Conservation (phyloP, 2,797 vertebrate species). For the Chelidonichthys spinosus region DNA sequence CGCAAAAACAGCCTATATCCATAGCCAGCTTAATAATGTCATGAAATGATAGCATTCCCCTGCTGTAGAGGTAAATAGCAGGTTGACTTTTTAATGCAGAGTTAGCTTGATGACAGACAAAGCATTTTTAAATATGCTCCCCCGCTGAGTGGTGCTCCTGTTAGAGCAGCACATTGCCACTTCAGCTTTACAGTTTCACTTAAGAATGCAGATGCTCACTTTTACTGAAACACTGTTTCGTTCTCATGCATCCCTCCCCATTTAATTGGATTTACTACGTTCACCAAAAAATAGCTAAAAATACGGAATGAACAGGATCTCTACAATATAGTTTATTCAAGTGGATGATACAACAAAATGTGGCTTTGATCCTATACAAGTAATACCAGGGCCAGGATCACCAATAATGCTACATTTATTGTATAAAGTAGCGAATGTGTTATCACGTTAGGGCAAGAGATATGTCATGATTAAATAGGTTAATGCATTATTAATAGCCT, state of each 20-base stretch:
- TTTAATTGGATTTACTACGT: background rate
- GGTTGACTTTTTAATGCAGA: conserved; percentile 53
- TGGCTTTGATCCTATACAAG: background rate
- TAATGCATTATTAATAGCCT: conserved; percentile 18
- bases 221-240: conserved; percentile 11
- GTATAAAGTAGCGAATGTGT: background rate
- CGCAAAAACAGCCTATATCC: conserved; percentile 2
- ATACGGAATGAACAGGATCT: background rate
- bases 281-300: background rate
- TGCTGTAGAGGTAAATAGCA: conserved; percentile 39
- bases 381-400: background rate
- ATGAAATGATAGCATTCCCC: conserved; percentile 42
- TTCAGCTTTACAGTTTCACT: conserved; percentile 38
- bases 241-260: background rate
- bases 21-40: conserved; percentile 34
- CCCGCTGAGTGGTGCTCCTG: conserved; percentile 55
- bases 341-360: background rate
- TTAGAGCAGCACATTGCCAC: conserved; percentile 44
- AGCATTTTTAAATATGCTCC: conserved; percentile 41
- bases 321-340: background rate
- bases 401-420: background rate
- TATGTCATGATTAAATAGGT: background rate
- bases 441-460: background rate
- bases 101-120: conserved; percentile 48
- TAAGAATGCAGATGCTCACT: conserved; percentile 6